phyloP scores from a whole-genome alignment of 2,113 vertebrate species.

The Perognathus longimembris region DNA sequence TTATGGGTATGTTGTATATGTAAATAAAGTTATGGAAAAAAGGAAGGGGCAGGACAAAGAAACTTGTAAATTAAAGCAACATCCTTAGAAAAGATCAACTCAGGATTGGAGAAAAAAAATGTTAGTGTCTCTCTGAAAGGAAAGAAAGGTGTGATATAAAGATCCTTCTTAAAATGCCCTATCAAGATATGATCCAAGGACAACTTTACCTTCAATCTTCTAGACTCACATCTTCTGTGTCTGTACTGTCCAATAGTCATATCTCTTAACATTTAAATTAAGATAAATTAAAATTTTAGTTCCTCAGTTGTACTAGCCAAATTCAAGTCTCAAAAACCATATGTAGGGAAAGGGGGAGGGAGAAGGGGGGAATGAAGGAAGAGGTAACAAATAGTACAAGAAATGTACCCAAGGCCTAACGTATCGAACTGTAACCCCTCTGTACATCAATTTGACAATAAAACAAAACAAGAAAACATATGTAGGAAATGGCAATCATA shows the following conservation, averaged over 20 bases:
- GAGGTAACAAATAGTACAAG: too few relatives aligned
- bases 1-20: background rate
- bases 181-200: background rate
- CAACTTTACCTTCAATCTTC: background rate
- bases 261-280: background rate
- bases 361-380: too few relatives aligned
- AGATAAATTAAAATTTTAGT: slow-evolving; percentile 3
- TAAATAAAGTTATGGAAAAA: background rate
- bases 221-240: background rate
- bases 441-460: too few relatives aligned
- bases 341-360: background rate
- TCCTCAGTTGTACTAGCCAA: background rate
- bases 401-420: too few relatives aligned
- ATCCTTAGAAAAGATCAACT: background rate
- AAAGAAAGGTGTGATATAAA: background rate
- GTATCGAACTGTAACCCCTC: too few relatives aligned
- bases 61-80: background rate
- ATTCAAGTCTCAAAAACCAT: background rate
- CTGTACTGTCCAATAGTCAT: background rate
- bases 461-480: too few relatives aligned
- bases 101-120: background rate
- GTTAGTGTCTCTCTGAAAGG: background rate
- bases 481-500: background rate
- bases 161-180: background rate
- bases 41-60: background rate